phyloP scores from a whole-genome alignment of 2,888 invertebrate genomes.

The Hartigia nigra region DNA sequence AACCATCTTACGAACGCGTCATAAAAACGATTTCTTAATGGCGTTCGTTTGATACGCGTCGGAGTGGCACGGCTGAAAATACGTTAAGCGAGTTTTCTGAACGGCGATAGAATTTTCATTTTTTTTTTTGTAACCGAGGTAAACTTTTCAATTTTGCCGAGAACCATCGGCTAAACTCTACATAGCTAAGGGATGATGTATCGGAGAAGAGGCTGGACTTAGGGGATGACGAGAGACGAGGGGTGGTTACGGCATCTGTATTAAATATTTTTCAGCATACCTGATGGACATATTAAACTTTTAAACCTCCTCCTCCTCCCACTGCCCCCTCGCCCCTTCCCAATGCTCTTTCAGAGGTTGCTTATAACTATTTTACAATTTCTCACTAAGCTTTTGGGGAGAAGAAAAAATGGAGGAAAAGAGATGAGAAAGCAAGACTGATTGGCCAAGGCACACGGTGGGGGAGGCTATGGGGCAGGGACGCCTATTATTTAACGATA shows the following conservation, averaged over 20 bases:
- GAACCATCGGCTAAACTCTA: neutral
- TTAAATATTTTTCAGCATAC: neutral
- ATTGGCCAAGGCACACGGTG: neutral
- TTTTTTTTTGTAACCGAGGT: too few species aligned
- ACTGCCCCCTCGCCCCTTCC: too few species aligned
- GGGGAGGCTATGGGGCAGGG: too few species aligned
- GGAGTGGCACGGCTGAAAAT: neutral
- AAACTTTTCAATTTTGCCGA: neutral
- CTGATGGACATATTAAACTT: neutral
- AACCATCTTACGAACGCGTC: neutral
- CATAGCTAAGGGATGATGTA: neutral
- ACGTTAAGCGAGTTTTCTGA: neutral
- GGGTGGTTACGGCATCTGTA: neutral
- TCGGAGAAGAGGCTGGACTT: neutral
- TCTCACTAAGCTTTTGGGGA: neutral
- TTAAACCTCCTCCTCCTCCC: neutral
- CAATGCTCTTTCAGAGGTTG: neutral
- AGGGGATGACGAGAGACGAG: neutral
- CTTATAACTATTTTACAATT: neutral
- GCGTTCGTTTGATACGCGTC: neutral
- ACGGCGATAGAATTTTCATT: neutral
- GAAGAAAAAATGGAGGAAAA: neutral
- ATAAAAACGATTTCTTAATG: neutral
- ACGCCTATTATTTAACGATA: constrained; percentile 12
- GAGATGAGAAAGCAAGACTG: neutral